Percentiles rank a stretch among this genome's conserved stretches.
phyloP scores from a whole-genome alignment of 2,113 vertebrate genomes.

The Boleophthalmus pectinirostris region DNA sequence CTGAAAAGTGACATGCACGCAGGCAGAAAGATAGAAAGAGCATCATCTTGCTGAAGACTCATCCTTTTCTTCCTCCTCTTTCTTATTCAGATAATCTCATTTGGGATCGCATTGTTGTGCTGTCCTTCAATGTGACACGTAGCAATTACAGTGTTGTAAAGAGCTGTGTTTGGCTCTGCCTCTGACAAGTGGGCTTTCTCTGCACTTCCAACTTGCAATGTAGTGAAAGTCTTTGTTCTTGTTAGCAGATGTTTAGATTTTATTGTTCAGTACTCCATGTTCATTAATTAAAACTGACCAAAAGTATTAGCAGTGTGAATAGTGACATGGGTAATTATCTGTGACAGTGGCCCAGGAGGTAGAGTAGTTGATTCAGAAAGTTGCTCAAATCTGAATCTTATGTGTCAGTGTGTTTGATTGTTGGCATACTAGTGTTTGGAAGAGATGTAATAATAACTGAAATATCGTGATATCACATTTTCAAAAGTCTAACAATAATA shows the following conservation, averaged over 20 bases:
- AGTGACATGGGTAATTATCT: neutral
- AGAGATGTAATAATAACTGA: too few relatives aligned
- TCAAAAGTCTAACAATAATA: too few relatives aligned
- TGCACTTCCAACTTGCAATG: conserved; percentile 26
- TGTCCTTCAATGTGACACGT: conserved; percentile 50
- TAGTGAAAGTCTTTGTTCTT: conserved; percentile 15
- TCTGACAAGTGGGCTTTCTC: conserved; percentile 34
- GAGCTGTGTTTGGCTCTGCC: conserved; percentile 20
- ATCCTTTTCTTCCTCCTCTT: conserved; percentile 36
- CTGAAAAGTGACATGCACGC: conserved; percentile 61
- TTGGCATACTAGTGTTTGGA: neutral
- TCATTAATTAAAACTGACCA: conserved; percentile 1
- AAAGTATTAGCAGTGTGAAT: neutral
- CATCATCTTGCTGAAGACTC: conserved; percentile 39
- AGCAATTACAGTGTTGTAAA: conserved; percentile 53
- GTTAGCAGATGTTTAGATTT: neutral
- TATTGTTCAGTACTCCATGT: neutral
- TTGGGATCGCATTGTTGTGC: conserved; percentile 56
- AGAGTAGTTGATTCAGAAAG: neutral
- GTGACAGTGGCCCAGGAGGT: neutral
- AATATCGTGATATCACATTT: too few relatives aligned
- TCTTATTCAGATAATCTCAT: conserved; percentile 51
- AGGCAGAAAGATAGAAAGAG: conserved; percentile 25
- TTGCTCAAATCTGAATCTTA: too few relatives aligned
- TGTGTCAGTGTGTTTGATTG: too few relatives aligned